Base-by-base conservation (phyloP, 1,140 invertebrate species). In the Drosophila funebris region DNA sequence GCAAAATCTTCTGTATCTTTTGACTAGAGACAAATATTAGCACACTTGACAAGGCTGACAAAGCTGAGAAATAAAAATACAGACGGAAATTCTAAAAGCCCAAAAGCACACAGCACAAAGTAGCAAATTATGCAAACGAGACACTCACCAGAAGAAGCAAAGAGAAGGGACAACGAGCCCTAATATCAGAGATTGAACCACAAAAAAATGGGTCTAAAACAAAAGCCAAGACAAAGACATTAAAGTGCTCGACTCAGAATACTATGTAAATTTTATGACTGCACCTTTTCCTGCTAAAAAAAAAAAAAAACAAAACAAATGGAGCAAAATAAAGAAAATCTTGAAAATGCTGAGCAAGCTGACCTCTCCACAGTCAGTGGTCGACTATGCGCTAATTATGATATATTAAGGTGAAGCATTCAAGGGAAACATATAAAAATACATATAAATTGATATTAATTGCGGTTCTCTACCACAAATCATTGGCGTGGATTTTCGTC, bases 361-460 rank as follows among this genome's bases (percentile, higher is more conserved):
- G 54, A 13, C 33, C 27, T 4, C 37, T 20, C 5, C 31, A 48
- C 53, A 64, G 76, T 60, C 31, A 18, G 41, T 31, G 31, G 41
- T 31, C 48, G 56, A 50, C 62, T 58, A 39, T 33, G 54, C n/a
- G 64, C 70, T 87, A 87, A 87, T 88, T 82, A 82, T 78, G 83
- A 87, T 78, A 82, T 88, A 87, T 87, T 68, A 69, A 72, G 75
- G 71, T 76, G 36, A 56, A 31, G 37, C 46, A 50, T 70, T 78
- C 60, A 54, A 56, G 57, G 37, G 27, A 61, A 70, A 77, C 61
- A 56, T 67, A 80, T 81, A 79, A 73, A 78, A 78, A 61, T 33
- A 70, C 63, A 83, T 71, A 78, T 44, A 87, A 87, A 87, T 87
- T 79, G 73, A 87, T 83, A 87, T 87, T 88, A 87, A 87, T 87